Evolutionary conservation across 2,888 invertebrate genomes (phyloP).

Genomic region (Marronus borbonicus): DNA sequence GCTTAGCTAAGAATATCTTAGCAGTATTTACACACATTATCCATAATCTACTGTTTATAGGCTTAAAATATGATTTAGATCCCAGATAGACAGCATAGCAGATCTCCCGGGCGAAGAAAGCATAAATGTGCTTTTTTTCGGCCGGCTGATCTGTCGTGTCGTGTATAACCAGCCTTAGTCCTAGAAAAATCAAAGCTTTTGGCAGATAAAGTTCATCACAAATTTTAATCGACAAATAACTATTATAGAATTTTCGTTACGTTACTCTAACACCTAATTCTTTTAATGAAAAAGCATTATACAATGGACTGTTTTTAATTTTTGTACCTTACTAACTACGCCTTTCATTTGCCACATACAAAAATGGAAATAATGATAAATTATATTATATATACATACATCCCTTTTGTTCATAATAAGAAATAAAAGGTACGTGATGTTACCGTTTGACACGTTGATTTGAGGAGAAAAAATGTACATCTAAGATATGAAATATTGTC

Average conservation of each 20-base stretch:
- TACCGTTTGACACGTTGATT: neutral
- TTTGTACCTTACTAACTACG: neutral
- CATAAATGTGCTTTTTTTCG: too few species aligned
- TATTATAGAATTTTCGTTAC: neutral
- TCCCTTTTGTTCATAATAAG: conserved; percentile 12
- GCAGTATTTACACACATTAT: neutral
- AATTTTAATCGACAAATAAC: conserved; percentile 9
- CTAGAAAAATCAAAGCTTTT: conserved; percentile 17
- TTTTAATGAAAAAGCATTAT: neutral
- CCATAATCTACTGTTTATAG: conserved; percentile 2
- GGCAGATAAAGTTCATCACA: conserved; percentile 22
- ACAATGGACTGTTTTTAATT: neutral
- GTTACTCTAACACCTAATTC: neutral
- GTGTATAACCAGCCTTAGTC: too few species aligned
- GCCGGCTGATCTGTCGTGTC: too few species aligned
- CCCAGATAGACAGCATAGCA: too few species aligned
- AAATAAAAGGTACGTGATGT: too few species aligned
- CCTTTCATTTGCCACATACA: neutral
- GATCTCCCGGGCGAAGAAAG: too few species aligned
- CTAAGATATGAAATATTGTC: conserved; percentile 20
- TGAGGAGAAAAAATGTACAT: conserved; percentile 4
- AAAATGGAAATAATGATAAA: neutral
- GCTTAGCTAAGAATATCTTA: too few species aligned
- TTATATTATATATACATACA: neutral
- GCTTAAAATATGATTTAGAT: neutral